Base-by-base conservation (phyloP, 1,140 invertebrate genomes). In the Limonius californicus region DNA sequence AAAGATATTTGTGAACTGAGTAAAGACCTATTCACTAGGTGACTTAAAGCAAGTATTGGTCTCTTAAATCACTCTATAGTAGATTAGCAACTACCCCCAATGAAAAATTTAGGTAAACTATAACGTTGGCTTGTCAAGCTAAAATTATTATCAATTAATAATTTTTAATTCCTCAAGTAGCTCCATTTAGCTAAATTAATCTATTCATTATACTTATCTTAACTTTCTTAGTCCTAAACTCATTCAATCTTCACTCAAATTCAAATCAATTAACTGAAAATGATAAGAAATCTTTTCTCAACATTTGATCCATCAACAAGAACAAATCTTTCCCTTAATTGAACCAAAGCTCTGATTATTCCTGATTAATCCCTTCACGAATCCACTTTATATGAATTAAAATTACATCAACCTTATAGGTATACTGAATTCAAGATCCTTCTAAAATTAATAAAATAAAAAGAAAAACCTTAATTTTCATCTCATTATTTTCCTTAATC, bases 31-130 rank as follows among this genome's bases (percentile, higher is more conserved):
- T 63, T 80, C 79, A 83, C 83, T 82, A 83, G 77, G 78, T 84
- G 79, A 77, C 82, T 84, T 79, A 84, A 83, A 81, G 77, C 73
- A 83, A 83, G 81, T 79, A 79, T 47, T 81, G 80, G 76, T 81
- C 81, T 80, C 78, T 83, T 81, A 79, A 80, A 77, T 73, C 72
- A 78, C 45, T 61, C 63, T 59, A 80, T 79, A 78, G 75, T 78
- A 79, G 71, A 72, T 68, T 76, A 78, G 70, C 75, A 76, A 27
- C 70, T 82, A 80, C 76, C 80, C 80, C 77, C 81, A 81, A 82
- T 81, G 78, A 79, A 79, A 73, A 75, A 81, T 75, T 78, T 81
- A 78, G 75, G 76, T 73, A 74, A 68, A 65, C 57, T 47, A 78
- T 81, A 80, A 81, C 78, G 76, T 80, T 78, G 81, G 75, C 74